These are phyloP conservation scores for Drosophila busckii DNA, from an alignment of 1,140 invertebrate species.

Conservation along the genomic window DNA sequence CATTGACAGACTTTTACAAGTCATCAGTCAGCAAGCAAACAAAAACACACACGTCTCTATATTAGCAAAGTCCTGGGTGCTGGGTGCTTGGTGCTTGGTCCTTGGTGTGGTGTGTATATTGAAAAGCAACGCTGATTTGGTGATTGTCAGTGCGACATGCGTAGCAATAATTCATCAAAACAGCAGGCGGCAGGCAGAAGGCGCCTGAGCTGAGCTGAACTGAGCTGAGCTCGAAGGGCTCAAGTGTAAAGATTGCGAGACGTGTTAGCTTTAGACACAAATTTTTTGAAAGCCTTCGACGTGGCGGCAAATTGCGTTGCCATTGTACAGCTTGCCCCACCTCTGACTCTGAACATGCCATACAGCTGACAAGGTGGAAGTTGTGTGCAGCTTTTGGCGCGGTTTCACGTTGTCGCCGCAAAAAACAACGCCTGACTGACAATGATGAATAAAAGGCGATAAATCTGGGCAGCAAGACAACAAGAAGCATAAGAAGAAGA, in stretches of 20 bases:
- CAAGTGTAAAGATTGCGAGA: conserved; percentile 32
- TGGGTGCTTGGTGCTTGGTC: too few relatives aligned
- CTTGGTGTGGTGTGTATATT: conserved; percentile 30
- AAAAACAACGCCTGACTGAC: conserved; percentile 59
- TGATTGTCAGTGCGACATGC: conserved; percentile 69
- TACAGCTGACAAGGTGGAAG: not conserved
- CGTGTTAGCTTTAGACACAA: conserved; percentile 20
- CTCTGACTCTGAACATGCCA: not conserved
- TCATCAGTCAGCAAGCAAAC: conserved; percentile 51
- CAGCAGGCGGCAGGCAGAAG: conserved; percentile 59
- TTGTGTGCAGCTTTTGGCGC: conserved; percentile 15
- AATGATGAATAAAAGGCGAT: conserved; percentile 74
- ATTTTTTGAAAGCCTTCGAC: conserved; percentile 45
- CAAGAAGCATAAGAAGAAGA: conserved; percentile 9
- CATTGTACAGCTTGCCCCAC: not conserved
- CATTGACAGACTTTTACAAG: conserved; percentile 23
- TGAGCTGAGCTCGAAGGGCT: conserved; percentile 11
- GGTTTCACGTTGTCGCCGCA: conserved; percentile 66
- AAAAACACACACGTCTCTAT: conserved; percentile 13
- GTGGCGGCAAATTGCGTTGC: conserved; percentile 71
- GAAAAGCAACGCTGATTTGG: conserved; percentile 58
- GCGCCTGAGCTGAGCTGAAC: too few relatives aligned
- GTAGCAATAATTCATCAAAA: conserved; percentile 71
- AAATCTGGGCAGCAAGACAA: conserved; percentile 51
- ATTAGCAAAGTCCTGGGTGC: conserved; percentile 13